Evolutionary conservation across 2,888 invertebrate species (phyloP), one percentile per base, ranked within the genome.

Genomic region (Adineta ricciae): DNA sequence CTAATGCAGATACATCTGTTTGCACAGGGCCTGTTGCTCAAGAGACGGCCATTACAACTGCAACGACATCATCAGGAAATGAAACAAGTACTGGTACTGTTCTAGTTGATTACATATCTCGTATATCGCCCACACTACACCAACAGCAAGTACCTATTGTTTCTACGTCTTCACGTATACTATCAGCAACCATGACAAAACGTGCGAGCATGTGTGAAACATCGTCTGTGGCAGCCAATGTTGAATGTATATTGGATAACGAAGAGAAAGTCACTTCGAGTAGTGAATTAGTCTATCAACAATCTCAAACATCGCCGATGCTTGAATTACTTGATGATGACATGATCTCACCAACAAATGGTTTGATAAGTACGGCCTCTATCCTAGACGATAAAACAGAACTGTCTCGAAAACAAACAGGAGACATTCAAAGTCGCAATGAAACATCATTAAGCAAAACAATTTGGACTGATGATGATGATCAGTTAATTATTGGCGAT

Each of bases 361-460:
- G 41, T 41, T 41, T 78, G n/a, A 38, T 21, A 41, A 41, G 41
- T 41, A 24, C 41, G 14, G 8, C 41, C 24, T 78, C 78, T 9
- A 78, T 41, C 24, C 24, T 14, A n/a, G 41, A 24, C n/a, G 78
- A 78, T 41, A 41, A 38, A 41, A 41, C 24, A 2, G 64, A 64
- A 64, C 2, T 32, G 11, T 41, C 24, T 38, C 1, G 78, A 41
- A 78, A 78, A 78, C 78, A 41, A 41, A 78, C 78, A 78, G 78
- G 41, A 36, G 78, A 41, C 5, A 41, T n/a, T n/a, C 38, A 41
- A 41, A 78, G 78, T 78, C 78, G 78, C 14, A 78, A 78, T 41
- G 78, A 78, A 41, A 78, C 78, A n/a, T 78, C 78, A n/a, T 78
- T 78, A n/a, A 78, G 78, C 41, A 78, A 78, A 64, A 27, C 64